Evolutionary conservation across 2,888 invertebrate species (phyloP), one percentile per base, ranked within the genome.

Genomic region (Lasioglossum zephyrum): DNA sequence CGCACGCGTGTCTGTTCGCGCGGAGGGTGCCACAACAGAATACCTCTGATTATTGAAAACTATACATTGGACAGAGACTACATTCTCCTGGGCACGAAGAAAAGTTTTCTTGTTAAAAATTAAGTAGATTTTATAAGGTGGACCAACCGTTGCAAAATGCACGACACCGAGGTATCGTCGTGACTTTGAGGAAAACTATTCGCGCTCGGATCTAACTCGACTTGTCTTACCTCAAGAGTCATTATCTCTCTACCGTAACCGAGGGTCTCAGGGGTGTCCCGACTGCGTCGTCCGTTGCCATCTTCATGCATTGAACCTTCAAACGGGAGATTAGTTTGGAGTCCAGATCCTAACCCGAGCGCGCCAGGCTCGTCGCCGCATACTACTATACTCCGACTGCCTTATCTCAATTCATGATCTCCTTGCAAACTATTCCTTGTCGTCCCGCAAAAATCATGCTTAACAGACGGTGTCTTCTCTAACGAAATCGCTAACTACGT

Each of bases 271-370:
- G 11, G 83, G 80, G 86, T 76, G 60, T 49, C 80, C 70, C 72
- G 73, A 18, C 53, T 36, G 9, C 76, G 78, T 31, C 72, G 75
- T 69, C 77, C 86, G 77, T 77, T 73, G 49, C 77, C 82, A 76
- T 80, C 86, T 86, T 82, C 87, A 86, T 86, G 80, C 86, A 82
- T 78, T 77, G 81, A 81, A 86, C 80, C 86, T 75, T 86, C 83
- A 80, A 85, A 82, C 79, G 70, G 77, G 57, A 87, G 82, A 87
- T 87, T 85, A 85, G 82, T 85, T 84, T 63, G 72, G 77, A 75
- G 84, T 73, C 75, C 36, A 11, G 47, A 53, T 63, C 39, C 73
- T 39, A 77, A 84, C 84, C 82, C 69, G 57, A 69, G 44, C 44
- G 44, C 44, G 49, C 57, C 78, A 1, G n/a, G 22, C 47, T 77